These are phyloP conservation scores for Chrysopilus asiliformis DNA, from an alignment of 2,888 invertebrate species.

Conservation along the genomic window DNA sequence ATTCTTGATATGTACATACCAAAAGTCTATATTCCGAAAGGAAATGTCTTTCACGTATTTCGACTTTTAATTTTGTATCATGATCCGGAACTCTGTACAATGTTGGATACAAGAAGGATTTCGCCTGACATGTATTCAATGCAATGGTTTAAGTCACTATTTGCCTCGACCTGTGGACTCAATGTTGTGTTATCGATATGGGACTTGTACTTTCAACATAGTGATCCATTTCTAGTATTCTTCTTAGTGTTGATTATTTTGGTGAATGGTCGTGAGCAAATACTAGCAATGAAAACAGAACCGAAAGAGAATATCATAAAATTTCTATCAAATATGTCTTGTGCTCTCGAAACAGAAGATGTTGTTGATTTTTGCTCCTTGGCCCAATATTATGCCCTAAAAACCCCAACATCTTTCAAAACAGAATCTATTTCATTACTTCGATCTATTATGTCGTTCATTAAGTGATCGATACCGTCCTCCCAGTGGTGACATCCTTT, in stretches of 20 bases:
- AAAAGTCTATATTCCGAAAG: conserved; percentile 53
- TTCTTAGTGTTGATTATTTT: conserved; percentile 91
- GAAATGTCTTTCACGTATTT: conserved; percentile 58
- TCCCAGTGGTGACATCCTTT: conserved; percentile 51
- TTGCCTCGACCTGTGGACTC: conserved; percentile 69
- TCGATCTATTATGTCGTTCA: conserved; percentile 85
- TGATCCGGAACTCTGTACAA: conserved; percentile 93
- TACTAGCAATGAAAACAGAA: conserved; percentile 62
- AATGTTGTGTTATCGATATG: conserved; percentile 85
- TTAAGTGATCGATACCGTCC: conserved; percentile 54
- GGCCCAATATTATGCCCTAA: conserved; percentile 88
- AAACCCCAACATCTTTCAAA: conserved; percentile 86
- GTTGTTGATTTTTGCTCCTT: conserved; percentile 93
- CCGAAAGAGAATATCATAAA: conserved; percentile 54
- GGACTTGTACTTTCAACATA: conserved; percentile 93
- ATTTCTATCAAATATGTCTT: conserved; percentile 61
- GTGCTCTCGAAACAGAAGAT: conserved; percentile 83
- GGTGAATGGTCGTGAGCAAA: conserved; percentile 82
- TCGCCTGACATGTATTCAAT: conserved; percentile 82
- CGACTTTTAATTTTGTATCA: conserved; percentile 82
- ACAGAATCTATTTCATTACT: conserved; percentile 92
- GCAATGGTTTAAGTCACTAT: conserved; percentile 82
- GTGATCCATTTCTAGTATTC: conserved; percentile 92
- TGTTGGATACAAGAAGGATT: conserved; percentile 89
- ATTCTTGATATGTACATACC: conserved; percentile 85